Evolutionary conservation across 2,113 vertebrate species (phyloP), one percentile per base, ranked within the genome.

Genomic region (Aviceda subcristata): DNA sequence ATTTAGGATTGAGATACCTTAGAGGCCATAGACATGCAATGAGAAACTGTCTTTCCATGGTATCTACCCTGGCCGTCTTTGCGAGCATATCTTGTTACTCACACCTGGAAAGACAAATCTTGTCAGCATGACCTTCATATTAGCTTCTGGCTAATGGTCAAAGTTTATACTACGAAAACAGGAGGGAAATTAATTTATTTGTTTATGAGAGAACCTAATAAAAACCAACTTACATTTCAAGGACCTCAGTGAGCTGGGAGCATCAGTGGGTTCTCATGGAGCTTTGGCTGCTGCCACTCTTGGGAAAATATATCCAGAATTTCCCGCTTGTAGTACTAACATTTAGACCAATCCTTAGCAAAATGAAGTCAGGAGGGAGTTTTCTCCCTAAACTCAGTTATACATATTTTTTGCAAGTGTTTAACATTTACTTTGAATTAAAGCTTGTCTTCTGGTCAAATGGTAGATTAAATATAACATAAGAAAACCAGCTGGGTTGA

Each of bases 381-480:
- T 77, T 71, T 5, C 55, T 89, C 50, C n/a, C n/a, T 71, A 36
- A 63, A 10, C 30, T 72, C 34, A n/a, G 7, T 86, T 81, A 48
- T 23, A 66, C 1, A 0, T 59, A 27, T 34, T 53, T 94, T 90
- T 67, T 71, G 15, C 34, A 69, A 92, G 22, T 21, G 19, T 80
- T 94, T 92, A 96, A 87, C 15, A 63, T 94, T 93, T 88, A 89
- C 69, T 94, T 95, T 75, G 56, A 89, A 86, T 72, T 92, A 78
- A 89, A 91, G 10, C 19, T 68, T 79, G 16, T 39, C 56, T 87
- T 94, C 51, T 68, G 46, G 21, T 71, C 23, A 89, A 95, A 90
- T 29, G 21, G 36, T 78, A 94, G 78, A 82, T 82, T 53, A 93
- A 93, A 87, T 87, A 87, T n/a, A 71, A 84, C 1, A 0, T 38